Conservation (phyloP, 1,140 invertebrate genomes). For the Tribolium madens region DNA sequence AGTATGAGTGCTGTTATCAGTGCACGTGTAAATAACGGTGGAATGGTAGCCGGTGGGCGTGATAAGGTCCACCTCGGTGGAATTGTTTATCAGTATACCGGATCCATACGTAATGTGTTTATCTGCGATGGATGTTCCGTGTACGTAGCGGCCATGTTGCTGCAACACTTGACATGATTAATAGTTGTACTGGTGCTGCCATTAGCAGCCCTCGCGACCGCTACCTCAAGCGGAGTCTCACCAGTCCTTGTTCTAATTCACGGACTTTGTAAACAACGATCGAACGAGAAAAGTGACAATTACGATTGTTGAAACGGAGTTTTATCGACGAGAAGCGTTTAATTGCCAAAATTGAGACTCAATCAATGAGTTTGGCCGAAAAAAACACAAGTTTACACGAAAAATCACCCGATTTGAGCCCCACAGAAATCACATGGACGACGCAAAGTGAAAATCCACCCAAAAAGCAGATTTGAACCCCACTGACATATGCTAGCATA, state of each 20-base stretch:
- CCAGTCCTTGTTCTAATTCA: constrained; percentile 1
- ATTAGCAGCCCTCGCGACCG: constrained; percentile 61
- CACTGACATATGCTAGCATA: too few species aligned
- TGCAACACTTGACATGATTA: constrained; percentile 64
- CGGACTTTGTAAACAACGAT: neutral
- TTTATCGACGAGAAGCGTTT: neutral
- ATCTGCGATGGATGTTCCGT: constrained; percentile 65
- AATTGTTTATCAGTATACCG: constrained; percentile 62
- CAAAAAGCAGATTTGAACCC: too few species aligned
- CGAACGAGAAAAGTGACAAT: neutral
- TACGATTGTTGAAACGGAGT: neutral
- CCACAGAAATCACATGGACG: too few species aligned
- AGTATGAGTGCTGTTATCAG: too few species aligned
- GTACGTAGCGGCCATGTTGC: constrained; percentile 64
- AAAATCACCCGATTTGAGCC: too few species aligned
- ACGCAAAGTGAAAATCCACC: too few species aligned
- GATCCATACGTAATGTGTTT: constrained; percentile 65
- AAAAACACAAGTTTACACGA: too few species aligned
- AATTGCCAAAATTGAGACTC: neutral
- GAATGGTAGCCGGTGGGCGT: too few species aligned
- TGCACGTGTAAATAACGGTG: too few species aligned
- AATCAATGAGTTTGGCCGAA: too few species aligned
- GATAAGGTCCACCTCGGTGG: constrained; percentile 54
- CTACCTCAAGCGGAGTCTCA: constrained; percentile 47
- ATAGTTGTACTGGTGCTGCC: constrained; percentile 63